Conservation (phyloP, 2,888 invertebrate genomes). For the Lomographa bimaculata region DNA sequence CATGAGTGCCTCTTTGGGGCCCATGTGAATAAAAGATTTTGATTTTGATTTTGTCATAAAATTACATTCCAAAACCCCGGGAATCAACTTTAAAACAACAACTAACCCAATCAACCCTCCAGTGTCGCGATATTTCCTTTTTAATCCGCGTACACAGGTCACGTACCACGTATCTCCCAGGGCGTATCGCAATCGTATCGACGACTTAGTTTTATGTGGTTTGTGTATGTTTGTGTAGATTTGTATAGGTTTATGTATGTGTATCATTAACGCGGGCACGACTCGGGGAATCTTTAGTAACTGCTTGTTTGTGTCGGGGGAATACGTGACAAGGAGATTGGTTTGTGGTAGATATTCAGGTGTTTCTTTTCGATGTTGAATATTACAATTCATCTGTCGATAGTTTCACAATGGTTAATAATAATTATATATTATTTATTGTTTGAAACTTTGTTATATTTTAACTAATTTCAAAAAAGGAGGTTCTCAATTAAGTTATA, state of each 20-base stretch:
- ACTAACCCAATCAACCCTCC: slow-evolving; percentile 1
- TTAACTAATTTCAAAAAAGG: no score
- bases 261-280: slow-evolving; percentile 26
- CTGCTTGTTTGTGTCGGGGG: slow-evolving; percentile 17
- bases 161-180: slow-evolving; percentile 22
- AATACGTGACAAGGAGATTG: slow-evolving; percentile 15
- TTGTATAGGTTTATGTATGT: slow-evolving; percentile 6
- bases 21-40: no score
- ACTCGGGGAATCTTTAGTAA: slow-evolving; percentile 23
- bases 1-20: no score
- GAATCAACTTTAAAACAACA: neutral
- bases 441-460: no score
- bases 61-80: no score
- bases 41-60: no score
- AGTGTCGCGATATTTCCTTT: slow-evolving; percentile 18
- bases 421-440: no score
- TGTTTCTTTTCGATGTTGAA: slow-evolving; percentile 6
- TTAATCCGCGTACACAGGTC: slow-evolving; percentile 20
- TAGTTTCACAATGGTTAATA: no score
- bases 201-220: slow-evolving; percentile 49
- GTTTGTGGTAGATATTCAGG: slow-evolving; percentile 1
- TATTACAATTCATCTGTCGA: no score
- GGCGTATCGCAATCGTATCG: slow-evolving; percentile 22
- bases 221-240: no score
- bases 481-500: no score